Evolutionary conservation across 2,888 invertebrate species (phyloP), one percentile per base, ranked within the genome.

Genomic region (Penaeus monodon): DNA sequence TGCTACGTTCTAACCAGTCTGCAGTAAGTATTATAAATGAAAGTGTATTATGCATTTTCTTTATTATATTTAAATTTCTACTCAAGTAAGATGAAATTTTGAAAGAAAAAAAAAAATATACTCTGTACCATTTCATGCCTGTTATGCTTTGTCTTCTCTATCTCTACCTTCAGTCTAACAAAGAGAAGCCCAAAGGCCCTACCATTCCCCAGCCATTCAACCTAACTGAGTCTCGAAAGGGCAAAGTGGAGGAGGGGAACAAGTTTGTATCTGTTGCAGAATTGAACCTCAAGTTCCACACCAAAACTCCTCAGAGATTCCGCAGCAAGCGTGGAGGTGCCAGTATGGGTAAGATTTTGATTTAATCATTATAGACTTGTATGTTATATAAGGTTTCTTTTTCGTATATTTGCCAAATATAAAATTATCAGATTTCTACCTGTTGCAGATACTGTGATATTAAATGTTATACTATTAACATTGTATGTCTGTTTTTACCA

Each of bases 231-330:
- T 57, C 89, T 33, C 83, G 83, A 33, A 85, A 79, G 14, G 66
- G 90, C 89, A 38, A 91, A 33, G 65, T 70, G 33, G 86, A 86
- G 49, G 84, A 76, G 10, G 57, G 63, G n/a, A 79, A 79, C 63
- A 86, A 91, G 84, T 95, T 94, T 91, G 93, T 94, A n/a, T 94
- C 94, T 2, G 93, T 94, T 93, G 95, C 95, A 14, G 94, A 95
- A 91, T 93, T 93, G 83, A 92, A 95, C 84, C 93, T 93, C 88
- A 94, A 94, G 88, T 94, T 93, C 91, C 93, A 94, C 90, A 93
- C 92, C 87, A 94, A 94, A 90, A 95, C 95, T 10, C 95, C 95
- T 8, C 94, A 94, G 22, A 93, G 95, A 57, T 95, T 94, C 90
- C 93, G 93, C 74, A 92, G 93, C 0, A 91, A 91, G 38, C 92